Percentiles rank a stretch among this genome's conserved stretches.
These are phyloP conservation scores for Nemoura dubitans DNA, from an alignment of 2,888 invertebrate genomes.

Conservation along the genomic window DNA sequence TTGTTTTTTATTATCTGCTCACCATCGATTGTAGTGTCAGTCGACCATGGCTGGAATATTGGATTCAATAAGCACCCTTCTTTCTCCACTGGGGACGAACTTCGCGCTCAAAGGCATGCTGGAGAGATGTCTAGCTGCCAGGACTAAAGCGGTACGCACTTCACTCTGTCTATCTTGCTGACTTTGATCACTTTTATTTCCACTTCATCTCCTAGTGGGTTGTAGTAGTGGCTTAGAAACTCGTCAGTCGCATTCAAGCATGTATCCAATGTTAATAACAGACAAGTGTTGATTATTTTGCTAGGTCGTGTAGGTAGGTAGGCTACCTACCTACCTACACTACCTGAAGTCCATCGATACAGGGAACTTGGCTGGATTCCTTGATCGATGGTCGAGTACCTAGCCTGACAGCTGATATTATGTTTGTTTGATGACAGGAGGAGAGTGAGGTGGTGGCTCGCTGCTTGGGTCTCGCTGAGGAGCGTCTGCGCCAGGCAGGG, in stretches of 20 bases:
- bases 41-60: not conserved
- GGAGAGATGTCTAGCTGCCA: slow-evolving; percentile 47
- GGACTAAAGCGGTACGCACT: slow-evolving; percentile 46
- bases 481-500: slow-evolving; percentile 43
- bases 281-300: not conserved
- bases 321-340: too few relatives aligned
- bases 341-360: too few relatives aligned
- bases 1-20: not conserved
- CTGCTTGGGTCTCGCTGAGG: slow-evolving; percentile 43
- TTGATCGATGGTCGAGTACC: too few relatives aligned
- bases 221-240: too few relatives aligned
- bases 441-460: slow-evolving; percentile 43
- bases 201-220: too few relatives aligned
- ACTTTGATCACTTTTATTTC: too few relatives aligned
- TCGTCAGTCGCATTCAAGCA: too few relatives aligned
- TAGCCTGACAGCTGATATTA: not conserved
- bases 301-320: too few relatives aligned
- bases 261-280: not conserved
- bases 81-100: slow-evolving; percentile 44
- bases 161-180: not conserved
- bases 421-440: slow-evolving; percentile 40
- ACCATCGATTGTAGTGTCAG: not conserved
- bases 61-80: slow-evolving; percentile 45
- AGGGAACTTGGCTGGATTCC: too few relatives aligned
- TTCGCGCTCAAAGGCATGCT: slow-evolving; percentile 46